phyloP scores from a whole-genome alignment of 2,797 vertebrate species.

The Masticophis lateralis region DNA sequence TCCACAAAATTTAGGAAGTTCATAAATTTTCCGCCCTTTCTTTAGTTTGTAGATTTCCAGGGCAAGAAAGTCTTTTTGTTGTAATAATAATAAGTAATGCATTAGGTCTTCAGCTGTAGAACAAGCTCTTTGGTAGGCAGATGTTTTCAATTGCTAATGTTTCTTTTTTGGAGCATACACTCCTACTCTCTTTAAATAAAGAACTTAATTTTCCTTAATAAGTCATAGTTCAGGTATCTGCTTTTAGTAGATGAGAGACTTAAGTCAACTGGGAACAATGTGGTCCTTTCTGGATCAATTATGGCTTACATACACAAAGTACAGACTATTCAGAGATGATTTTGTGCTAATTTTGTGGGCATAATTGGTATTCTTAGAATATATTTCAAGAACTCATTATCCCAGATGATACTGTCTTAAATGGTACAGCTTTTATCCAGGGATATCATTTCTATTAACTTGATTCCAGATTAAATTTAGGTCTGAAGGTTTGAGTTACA shows the following conservation, averaged over 20 bases:
- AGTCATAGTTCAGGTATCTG: conserved; percentile 34
- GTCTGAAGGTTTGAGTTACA: conserved; percentile 25
- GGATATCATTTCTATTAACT: conserved; percentile 56
- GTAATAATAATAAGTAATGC: not conserved
- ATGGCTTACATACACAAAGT: conserved; percentile 65
- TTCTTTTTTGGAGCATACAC: conserved; percentile 27
- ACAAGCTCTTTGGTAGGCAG: not conserved
- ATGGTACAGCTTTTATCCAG: conserved; percentile 50
- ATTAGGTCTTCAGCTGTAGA: not conserved
- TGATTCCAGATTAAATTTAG: conserved; percentile 55
- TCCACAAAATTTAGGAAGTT: not conserved
- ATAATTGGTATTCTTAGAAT: conserved; percentile 60
- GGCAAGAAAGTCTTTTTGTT: not conserved
- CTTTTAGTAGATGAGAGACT: conserved; percentile 38
- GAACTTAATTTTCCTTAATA: conserved; percentile 43
- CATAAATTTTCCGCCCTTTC: not conserved
- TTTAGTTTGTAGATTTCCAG: not conserved
- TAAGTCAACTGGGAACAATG: conserved; percentile 65
- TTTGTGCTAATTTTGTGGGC: conserved; percentile 59
- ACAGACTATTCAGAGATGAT: conserved; percentile 46
- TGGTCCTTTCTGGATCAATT: conserved; percentile 70
- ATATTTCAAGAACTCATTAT: conserved; percentile 56
- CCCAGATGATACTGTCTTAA: conserved; percentile 25
- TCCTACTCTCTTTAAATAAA: conserved; percentile 47
- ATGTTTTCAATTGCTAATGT: not conserved